Base-by-base conservation (phyloP, 2,888 invertebrate species). In the Erebia epiphron region DNA sequence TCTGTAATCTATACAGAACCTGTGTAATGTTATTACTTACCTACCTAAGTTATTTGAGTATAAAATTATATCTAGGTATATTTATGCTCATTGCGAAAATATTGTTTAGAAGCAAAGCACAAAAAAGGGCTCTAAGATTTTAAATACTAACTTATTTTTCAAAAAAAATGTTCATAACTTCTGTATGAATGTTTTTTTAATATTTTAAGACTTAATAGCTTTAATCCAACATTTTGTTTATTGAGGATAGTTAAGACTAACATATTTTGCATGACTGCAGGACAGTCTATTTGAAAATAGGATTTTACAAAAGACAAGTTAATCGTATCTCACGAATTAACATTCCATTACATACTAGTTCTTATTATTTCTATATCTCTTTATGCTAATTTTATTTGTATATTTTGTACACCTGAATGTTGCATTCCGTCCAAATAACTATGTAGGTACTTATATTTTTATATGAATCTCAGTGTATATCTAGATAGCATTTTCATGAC, bases 401-500 rank as follows among this genome's bases (percentile, higher is more conserved):
- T 67, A 56, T 54, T 16, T 70, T 70, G 63, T 68, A 63, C 49
- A 62, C 66, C 16, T 68, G 49, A 76, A 78, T 78, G 68, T 72
- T 79, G 79, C 74, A 71, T 77, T 86, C 88, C 88, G 87, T 88
- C 88, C 88, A 86, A 79, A 58, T 65, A 50, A 8, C 7, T 5
- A 57, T 9, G 9, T 43, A 43, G 0, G 1, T 26, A 13, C 26
- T 26, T 43, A 79, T 79, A 79, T 80, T 82, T 81, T 82, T 81
- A 78, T 83, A 80, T 75, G 79, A 82, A 82, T 82, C 80, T 82
- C 78, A 75, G 70, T 70, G 66, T 73, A 60, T 74, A 56, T 10
- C 50, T 67, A 9, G 2, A n/a, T 56, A 72, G 68, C 68, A 57
- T 71, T 73, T 75, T 71, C 60, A 68, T 16, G 67, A 74, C 66